Evolutionary conservation across 2,888 invertebrate species (phyloP).

Genomic region (Cephus spinipes): DNA sequence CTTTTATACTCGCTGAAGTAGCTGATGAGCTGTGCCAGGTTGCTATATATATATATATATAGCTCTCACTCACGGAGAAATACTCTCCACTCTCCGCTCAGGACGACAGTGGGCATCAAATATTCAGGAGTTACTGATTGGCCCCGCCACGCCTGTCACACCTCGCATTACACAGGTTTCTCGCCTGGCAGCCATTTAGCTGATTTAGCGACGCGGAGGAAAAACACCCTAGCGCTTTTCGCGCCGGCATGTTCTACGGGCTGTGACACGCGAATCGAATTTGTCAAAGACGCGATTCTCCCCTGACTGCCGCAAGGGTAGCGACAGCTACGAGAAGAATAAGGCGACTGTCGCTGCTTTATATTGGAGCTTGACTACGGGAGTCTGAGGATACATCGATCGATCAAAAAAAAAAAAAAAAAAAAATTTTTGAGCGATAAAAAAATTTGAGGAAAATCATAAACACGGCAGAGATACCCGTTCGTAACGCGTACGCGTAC

Average conservation of each 20-base stretch:
- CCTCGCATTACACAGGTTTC: conserved; percentile 49
- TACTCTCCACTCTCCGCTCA: neutral
- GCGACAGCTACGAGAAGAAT: neutral
- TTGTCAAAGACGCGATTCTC: conserved; percentile 53
- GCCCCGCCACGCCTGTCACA: conserved; percentile 43
- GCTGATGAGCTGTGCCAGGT: conserved; percentile 1
- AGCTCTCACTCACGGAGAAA: neutral
- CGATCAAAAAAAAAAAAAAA: neutral
- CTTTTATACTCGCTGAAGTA: conserved; percentile 1
- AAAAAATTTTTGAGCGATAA: neutral
- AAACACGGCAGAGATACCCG: neutral
- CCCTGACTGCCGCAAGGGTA: neutral
- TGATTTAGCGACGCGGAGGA: conserved; percentile 47
- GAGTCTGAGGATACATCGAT: neutral
- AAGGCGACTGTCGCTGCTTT: conserved; percentile 36
- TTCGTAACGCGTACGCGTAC: neutral
- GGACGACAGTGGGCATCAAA: conserved; percentile 28
- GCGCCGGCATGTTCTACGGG: conserved; percentile 51
- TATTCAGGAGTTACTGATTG: conserved; percentile 49
- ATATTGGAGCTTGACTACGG: neutral
- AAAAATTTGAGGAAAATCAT: neutral
- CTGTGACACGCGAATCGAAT: conserved; percentile 62
- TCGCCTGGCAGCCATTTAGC: conserved; percentile 49
- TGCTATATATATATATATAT: too few relatives aligned
- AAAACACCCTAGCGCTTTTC: conserved; percentile 46